A percentile compares a stretch with the other conserved stretches of the same genome.
Evolutionary conservation across 2,888 invertebrate species (phyloP).

Genomic region (Cheilosia pagana): DNA sequence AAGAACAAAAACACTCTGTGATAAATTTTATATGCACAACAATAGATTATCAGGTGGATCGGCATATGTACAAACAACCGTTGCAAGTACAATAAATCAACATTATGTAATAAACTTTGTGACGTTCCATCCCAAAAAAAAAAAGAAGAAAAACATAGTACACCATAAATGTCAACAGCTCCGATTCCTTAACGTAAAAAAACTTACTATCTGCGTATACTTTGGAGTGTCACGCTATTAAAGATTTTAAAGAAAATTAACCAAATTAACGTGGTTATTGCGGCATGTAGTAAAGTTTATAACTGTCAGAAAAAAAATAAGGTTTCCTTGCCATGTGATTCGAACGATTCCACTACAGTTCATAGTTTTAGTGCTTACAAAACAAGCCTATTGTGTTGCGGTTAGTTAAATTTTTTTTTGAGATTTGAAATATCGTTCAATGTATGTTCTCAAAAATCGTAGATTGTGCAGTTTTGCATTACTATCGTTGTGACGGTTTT

Average conservation of each 20-base stretch:
- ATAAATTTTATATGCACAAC: no score
- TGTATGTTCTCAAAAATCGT: neutral
- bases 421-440: neutral
- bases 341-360: neutral
- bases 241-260: constrained; percentile 13
- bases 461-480: neutral
- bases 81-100: no score
- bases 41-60: no score
- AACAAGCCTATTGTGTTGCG: neutral
- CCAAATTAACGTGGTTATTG: constrained; percentile 35
- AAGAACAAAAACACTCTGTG: no score
- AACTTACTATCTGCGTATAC: neutral
- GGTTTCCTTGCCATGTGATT: constrained; percentile 19
- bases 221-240: neutral
- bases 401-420: no score
- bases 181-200: no score
- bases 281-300: constrained; percentile 29
- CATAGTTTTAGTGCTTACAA: constrained; percentile 3
- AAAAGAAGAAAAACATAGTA: no score
- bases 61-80: no score
- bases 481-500: neutral
- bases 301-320: constrained; percentile 1
- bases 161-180: no score
- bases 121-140: no score
- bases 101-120: no score